Evolutionary conservation across 2,888 invertebrate species (phyloP).

Genomic region (Apodemia mormo): DNA sequence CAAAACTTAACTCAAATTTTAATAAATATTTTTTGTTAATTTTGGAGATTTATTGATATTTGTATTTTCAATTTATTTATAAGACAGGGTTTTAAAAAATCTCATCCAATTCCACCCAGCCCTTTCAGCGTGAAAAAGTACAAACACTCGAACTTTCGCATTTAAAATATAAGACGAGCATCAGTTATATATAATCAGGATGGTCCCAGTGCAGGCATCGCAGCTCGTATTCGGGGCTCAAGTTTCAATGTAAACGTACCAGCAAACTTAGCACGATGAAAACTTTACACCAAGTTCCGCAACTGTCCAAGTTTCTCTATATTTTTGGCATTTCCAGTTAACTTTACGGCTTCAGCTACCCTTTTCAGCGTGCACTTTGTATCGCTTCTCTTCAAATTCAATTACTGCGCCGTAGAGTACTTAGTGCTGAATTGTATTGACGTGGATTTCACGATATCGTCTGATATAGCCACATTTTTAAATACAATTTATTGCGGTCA

Average conservation of each 20-base stretch:
- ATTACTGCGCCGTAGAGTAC: neutral
- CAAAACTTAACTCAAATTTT: no score
- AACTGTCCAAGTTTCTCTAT: conserved; percentile 28
- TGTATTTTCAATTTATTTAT: no score
- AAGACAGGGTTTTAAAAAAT: no score
- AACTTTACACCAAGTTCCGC: conserved; percentile 27
- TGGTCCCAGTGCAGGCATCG: neutral
- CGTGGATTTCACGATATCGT: neutral
- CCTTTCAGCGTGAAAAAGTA: no score
- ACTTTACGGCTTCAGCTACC: conserved; percentile 19
- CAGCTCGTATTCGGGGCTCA: neutral
- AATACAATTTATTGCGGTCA: neutral
- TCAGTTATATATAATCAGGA: neutral
- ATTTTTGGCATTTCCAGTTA: conserved; percentile 32
- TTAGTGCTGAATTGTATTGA: conserved; percentile 9
- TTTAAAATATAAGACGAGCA: neutral
- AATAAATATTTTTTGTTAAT: no score
- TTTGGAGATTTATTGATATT: no score
- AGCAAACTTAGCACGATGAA: conserved; percentile 12
- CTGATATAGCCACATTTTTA: neutral
- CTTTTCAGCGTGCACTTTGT: conserved; percentile 18
- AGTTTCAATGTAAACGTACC: neutral
- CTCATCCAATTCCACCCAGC: no score
- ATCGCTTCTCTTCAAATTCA: conserved; percentile 19
- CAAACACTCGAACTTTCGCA: neutral